These are phyloP conservation scores for Microcebus murinus DNA, from an alignment of 2,113 vertebrate genomes.

Conservation along the genomic window DNA sequence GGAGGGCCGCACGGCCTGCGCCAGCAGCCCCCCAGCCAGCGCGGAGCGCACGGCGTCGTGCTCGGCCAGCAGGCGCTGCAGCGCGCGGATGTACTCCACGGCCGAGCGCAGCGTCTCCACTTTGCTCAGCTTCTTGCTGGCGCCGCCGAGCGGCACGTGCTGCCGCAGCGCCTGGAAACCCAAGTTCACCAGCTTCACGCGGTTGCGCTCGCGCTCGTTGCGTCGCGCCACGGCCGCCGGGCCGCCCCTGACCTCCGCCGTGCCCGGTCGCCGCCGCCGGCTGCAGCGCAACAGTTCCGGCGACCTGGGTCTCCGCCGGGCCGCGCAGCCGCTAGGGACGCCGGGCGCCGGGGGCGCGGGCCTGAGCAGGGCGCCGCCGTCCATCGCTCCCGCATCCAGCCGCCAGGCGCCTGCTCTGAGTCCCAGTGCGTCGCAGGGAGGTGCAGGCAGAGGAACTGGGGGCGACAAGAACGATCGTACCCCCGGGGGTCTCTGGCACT, in stretches of 20 bases:
- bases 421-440: not conserved
- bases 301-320: constrained; percentile 88
- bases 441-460: not conserved
- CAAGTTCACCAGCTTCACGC: constrained; percentile 97
- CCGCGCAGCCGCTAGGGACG: constrained; percentile 82
- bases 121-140: constrained; percentile 99
- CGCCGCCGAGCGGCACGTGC: constrained; percentile 95
- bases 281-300: constrained; percentile 95
- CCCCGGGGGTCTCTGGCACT: not conserved
- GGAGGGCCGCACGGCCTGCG: constrained; percentile 84
- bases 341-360: constrained; percentile 60
- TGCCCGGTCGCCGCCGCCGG: constrained; percentile 85
- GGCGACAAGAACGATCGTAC: not conserved
- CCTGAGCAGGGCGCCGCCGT: not conserved
- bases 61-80: constrained; percentile 94
- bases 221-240: constrained; percentile 94
- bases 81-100: constrained; percentile 95
- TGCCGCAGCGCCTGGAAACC: constrained; percentile 97
- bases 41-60: constrained; percentile 92
- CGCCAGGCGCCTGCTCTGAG: not conserved
- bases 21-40: constrained; percentile 90
- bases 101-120: constrained; percentile 97
- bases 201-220: constrained; percentile 96
- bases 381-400: constrained; percentile 65
- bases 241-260: constrained; percentile 82